Base-by-base conservation (phyloP, 2,888 invertebrate genomes). In the Thera britannica region DNA sequence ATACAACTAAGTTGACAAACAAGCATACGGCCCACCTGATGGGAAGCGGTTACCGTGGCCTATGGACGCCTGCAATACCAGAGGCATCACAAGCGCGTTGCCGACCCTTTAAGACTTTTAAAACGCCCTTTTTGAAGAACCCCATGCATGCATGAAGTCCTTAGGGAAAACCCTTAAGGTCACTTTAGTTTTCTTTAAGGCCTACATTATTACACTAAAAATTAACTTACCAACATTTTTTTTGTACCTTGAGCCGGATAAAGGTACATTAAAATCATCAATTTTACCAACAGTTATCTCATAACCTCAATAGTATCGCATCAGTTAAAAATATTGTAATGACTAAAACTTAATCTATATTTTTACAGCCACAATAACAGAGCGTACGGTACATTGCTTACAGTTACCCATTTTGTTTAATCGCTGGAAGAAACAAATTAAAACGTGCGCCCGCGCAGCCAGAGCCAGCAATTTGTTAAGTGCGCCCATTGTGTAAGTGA, bases 391-490 rank as follows among this genome's bases (percentile, higher is more conserved):
- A 75, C 67, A 65, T 60, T 12, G 38, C 62, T 65, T 71, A 75
- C 75, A 75, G 75, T 75, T 75, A 75, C 68, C 71, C 74, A 72
- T 72, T 75, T 75, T 72, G 72, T 75, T 72, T 75, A 75, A 75
- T 75, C 69, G 71, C 71, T 70, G 60, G 60, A 61, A 70, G 70
- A 66, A 74, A 73, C 68, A 70, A 72, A 75, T 72, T 70, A 68
- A 72, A 73, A 68, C 72, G 72, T 73, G 73, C 68, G 70, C 71
- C 64, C 58, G 68, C 71, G 68, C 73, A 63, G 62, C 62, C 62
- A 36, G 59, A 61, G 61, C 69, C 68, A 11, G 72, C 65, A 65
- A 71, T 74, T 68, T 74, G 74, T 72, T 69, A 66, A 70, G 64
- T 69, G 65, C 58, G 68, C 48, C 67, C 67, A 72, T 74, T 75